Base-by-base conservation (phyloP, 2,113 vertebrate genomes). In the Sturnira hondurensis region DNA sequence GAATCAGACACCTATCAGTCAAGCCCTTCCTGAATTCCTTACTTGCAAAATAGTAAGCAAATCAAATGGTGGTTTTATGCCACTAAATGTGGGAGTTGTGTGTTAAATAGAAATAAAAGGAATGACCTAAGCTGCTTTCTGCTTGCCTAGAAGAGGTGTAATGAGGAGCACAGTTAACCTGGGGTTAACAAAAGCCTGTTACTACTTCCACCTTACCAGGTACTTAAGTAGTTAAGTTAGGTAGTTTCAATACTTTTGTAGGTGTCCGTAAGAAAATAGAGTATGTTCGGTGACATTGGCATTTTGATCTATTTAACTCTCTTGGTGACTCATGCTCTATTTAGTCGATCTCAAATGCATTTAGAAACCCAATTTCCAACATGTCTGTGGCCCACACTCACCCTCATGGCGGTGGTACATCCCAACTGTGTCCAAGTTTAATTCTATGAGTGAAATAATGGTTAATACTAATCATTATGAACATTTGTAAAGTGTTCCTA, bases 21-120 rank as follows among this genome's bases (percentile, higher is more conserved):
- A 47, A 77, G 14, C 13, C 13, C 16, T 82, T 96, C 45, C 47
- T 78, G 65, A 95, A 38, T 81, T 85, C 61, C 43, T 78, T 58
- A 94, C 16, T 16, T 38, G 82, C n/a, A 85, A 91, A 85, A 95
- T 0, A 61, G 19, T 58, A 14, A 61, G 28, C 31, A 94, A 91
- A 56, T 56, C 63, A 94, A 91, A 87, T 52, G 7, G 2, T 56
- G 22, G 6, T 31, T 43, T 71, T 91, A 45, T 85, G 54, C 16
- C n/a, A 74, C 50, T 77, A 85, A 77, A 54, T 85, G 43, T 61
- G 41, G 52, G 9, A 71, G 63, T 85, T 41, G 11, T 33, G 92
- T 95, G 24, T 74, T 89, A 86, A 82, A 89, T 7, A 86, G 11
- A 80, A 90, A 70, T 65, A 88, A 94, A 76, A 86, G 11, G 8